phyloP scores from a whole-genome alignment of 2,113 vertebrate genomes.

The Neodontobutis hainanensis region DNA sequence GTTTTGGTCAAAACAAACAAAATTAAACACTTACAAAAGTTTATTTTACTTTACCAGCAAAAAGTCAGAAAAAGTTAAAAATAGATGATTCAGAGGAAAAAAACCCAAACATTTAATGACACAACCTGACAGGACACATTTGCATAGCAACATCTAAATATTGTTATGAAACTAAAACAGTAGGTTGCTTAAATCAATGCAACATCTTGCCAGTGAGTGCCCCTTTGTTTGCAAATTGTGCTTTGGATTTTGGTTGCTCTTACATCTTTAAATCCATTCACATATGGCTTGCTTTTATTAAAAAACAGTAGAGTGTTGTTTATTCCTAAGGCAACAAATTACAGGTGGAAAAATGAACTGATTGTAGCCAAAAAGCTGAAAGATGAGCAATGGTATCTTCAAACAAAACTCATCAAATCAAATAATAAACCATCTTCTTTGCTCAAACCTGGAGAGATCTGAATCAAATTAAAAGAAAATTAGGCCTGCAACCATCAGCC shows the following conservation, averaged over 20 bases:
- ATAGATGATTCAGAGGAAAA: slow-evolving; percentile 3
- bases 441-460: slow-evolving; percentile 70
- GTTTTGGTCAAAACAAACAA: not conserved
- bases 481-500: slow-evolving; percentile 72
- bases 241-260: slow-evolving; percentile 71
- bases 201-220: slow-evolving; percentile 53
- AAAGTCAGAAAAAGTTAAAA: slow-evolving; percentile 15
- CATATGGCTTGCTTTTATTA: slow-evolving; percentile 75
- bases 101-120: slow-evolving; percentile 14
- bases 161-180: slow-evolving; percentile 31
- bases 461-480: slow-evolving; percentile 79
- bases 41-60: slow-evolving; percentile 45
- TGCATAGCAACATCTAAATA: slow-evolving; percentile 40
- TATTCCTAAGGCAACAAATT: slow-evolving; percentile 79
- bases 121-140: slow-evolving; percentile 17
- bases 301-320: slow-evolving; percentile 69
- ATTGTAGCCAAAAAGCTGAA: slow-evolving; percentile 65
- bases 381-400: slow-evolving; percentile 65
- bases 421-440: slow-evolving; percentile 74
- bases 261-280: slow-evolving; percentile 61
- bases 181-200: slow-evolving; percentile 39
- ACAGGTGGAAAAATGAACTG: slow-evolving; percentile 55
- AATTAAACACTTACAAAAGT: slow-evolving; percentile 30
- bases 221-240: slow-evolving; percentile 60
- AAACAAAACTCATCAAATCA: slow-evolving; percentile 73